Evolutionary conservation across 2,113 vertebrate genomes (phyloP).

Genomic region (Oenanthe melanoleuca): DNA sequence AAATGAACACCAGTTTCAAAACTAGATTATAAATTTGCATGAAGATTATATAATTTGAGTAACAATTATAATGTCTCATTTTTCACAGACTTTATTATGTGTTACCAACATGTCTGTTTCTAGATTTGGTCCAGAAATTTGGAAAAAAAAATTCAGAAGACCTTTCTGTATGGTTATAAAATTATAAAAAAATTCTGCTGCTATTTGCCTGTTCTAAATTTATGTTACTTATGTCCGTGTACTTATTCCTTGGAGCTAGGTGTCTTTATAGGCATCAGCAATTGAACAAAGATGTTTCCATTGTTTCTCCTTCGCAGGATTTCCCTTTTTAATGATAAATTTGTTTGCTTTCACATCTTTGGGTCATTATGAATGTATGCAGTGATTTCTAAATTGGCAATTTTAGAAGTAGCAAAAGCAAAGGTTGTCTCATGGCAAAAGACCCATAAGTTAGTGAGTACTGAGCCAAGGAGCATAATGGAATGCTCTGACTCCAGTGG

Average conservation of each 20-base stretch:
- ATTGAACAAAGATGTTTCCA: neutral
- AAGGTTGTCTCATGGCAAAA: neutral
- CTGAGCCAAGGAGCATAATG: neutral
- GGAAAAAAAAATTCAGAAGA: neutral
- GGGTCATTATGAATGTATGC: neutral
- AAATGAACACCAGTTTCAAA: neutral
- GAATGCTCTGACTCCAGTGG: neutral
- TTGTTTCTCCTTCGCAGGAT: neutral
- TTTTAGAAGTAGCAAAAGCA: neutral
- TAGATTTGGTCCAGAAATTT: neutral
- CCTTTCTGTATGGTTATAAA: neutral
- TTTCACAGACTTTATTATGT: neutral
- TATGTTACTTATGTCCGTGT: accelerated
- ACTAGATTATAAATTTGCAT: neutral
- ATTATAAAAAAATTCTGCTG: neutral
- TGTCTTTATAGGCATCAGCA: neutral
- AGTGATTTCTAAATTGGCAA: neutral
- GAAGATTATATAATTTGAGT: neutral
- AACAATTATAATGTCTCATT: neutral
- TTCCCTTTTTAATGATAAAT: neutral
- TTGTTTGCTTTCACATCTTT: neutral
- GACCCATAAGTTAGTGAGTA: neutral
- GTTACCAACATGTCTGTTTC: neutral
- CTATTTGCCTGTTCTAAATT: neutral
- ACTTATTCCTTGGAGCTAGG: neutral